These are phyloP conservation scores for Onychomys arenicola DNA, from an alignment of 2,797 vertebrate species.

Conservation along the genomic window DNA sequence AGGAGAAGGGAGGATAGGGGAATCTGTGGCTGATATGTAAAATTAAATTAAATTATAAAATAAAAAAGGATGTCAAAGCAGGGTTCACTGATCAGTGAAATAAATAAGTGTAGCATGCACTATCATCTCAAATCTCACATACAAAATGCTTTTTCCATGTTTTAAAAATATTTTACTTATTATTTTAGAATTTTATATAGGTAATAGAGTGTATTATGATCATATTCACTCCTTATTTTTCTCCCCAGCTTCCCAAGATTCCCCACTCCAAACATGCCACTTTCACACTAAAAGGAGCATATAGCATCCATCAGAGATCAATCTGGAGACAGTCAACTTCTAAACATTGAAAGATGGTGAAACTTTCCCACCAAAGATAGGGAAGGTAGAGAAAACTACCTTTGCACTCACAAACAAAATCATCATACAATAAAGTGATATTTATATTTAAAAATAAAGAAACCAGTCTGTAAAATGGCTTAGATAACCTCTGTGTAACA, in stretches of 20 bases:
- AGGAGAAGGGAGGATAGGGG: too few species aligned
- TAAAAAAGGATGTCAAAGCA: too few species aligned
- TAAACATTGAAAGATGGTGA: neutral
- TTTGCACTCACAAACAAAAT: neutral
- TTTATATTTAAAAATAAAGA: neutral
- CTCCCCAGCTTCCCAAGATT: too few species aligned
- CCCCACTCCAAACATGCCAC: neutral
- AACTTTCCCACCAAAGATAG: neutral
- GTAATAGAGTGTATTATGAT: neutral
- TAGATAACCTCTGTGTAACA: neutral
- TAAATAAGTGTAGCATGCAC: neutral
- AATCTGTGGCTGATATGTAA: too few species aligned
- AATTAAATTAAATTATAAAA: too few species aligned
- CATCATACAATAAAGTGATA: neutral
- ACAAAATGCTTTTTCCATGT: neutral
- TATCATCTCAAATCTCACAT: neutral
- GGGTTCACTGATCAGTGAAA: accelerated
- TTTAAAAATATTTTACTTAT: neutral
- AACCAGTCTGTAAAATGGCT: neutral
- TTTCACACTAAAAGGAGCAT: accelerated
- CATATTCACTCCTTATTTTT: too few species aligned
- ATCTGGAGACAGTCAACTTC: neutral
- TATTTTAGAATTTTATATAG: neutral
- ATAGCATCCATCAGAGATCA: neutral
- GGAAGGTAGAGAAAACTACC: neutral